A percentile compares a stretch with the other conserved stretches of the same genome.
Evolutionary conservation across 2,888 invertebrate genomes (phyloP).

Genomic region (Yponomeuta plumbellus): DNA sequence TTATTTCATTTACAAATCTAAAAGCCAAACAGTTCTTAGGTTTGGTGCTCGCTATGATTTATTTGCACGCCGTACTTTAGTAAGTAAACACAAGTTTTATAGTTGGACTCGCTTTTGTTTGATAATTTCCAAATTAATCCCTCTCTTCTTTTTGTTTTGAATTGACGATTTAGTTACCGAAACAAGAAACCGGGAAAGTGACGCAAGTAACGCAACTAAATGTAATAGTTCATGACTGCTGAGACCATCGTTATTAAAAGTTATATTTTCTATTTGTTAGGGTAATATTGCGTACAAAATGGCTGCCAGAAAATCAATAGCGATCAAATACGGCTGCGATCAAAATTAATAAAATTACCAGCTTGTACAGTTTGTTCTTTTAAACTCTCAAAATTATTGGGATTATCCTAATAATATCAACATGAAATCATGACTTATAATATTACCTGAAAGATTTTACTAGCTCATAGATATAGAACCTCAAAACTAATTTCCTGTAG

Average conservation of each 20-base stretch:
- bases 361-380: background rate
- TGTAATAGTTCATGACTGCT: constrained; percentile 15
- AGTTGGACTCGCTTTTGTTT: background rate
- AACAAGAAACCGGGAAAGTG: constrained; percentile 21
- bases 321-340: background rate
- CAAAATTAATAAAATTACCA: background rate
- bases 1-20: background rate
- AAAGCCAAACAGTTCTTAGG: background rate
- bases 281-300: constrained; percentile 28
- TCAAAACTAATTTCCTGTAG: too few relatives aligned
- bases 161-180: constrained; percentile 16
- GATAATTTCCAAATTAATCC: constrained; percentile 18
- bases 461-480: too few relatives aligned
- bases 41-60: background rate
- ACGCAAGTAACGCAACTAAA: constrained; percentile 15
- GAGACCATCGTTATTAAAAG: background rate
- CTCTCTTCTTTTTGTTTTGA: constrained; percentile 32
- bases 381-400: too few relatives aligned
- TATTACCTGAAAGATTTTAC: too few relatives aligned
- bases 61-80: background rate
- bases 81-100: background rate
- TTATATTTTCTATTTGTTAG: constrained; percentile 22
- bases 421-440: background rate
- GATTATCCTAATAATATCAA: background rate
- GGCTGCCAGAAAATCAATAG: constrained; percentile 27